A percentile compares a stretch with the other conserved stretches of the same genome.
Evolutionary conservation across 2,797 vertebrate species (phyloP).

Genomic region (Vipera latastei): DNA sequence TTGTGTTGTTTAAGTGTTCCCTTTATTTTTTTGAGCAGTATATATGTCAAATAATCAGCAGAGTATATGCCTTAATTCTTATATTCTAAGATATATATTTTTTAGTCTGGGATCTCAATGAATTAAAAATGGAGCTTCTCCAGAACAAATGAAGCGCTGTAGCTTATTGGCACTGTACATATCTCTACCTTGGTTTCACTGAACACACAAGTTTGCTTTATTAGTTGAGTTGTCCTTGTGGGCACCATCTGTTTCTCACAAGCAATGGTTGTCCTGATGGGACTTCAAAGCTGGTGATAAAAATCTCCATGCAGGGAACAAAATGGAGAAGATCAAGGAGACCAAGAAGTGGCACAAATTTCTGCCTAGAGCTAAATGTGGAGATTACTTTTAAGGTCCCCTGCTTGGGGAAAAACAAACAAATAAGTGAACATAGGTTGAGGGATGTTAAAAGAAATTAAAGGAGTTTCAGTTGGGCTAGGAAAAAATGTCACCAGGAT

Average conservation of each 20-base stretch:
- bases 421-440: background rate
- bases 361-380: background rate
- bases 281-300: background rate
- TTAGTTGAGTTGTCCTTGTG: background rate
- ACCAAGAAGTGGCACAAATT: background rate
- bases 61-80: background rate
- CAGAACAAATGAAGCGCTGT: background rate
- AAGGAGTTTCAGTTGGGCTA: background rate
- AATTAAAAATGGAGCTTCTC: background rate
- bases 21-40: too few species aligned
- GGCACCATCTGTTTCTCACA: background rate
- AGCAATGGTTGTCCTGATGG: background rate
- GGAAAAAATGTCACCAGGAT: background rate
- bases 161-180: background rate
- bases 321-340: background rate
- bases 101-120: background rate
- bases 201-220: background rate
- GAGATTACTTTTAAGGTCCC: background rate
- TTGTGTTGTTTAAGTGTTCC: too few species aligned
- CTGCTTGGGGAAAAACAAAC: background rate
- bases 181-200: background rate
- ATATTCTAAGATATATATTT: background rate
- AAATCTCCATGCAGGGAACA: background rate
- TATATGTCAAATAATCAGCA: background rate
- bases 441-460: background rate